Evolutionary conservation across 2,113 vertebrate species (phyloP), one percentile per base, ranked within the genome.

Genomic region (Campylomormyrus tamandua): DNA sequence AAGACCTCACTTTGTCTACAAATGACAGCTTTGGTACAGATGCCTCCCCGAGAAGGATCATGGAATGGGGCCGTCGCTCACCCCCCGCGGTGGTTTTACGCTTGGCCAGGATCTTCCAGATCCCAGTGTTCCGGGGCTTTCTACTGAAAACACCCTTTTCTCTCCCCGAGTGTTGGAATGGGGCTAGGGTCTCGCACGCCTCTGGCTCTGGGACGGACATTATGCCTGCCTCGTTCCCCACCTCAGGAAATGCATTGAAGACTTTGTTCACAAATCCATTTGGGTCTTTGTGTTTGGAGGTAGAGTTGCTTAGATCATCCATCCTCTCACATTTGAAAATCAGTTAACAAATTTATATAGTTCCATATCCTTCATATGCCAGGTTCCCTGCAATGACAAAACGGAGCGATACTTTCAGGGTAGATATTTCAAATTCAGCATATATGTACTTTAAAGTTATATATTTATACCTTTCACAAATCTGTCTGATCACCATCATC

Each of bases 51-150:
- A 97, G 95, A 89, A 98, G 94, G 90, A 99, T 97, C 97, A 98
- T 97, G 83, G 98, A 99, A 92, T 97, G 97, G 5, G 97, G 97
- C 48, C 97, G 93, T 53, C 95, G 96, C 88, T 96, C 96, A 85
- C 93, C 93, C 0, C 95, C 93, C 2, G 96, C 92, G 4, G 93
- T 92, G 2, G 93, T 94, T 93, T 95, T 97, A 91, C 95, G 97
- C 90, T 95, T 92, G 84, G 94, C 97, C 87, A 98, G 94, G 46
- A 98, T 97, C 94, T 96, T 97, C 97, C 97, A 98, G 90, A 98
- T 97, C 45, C 96, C 94, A 3, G 83, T 95, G 84, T 95, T 95
- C 90, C 95, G 97, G 39, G 94, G 91, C 83, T 92, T 93, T 89
- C 96, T 97, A 90, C 95, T 96, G 92, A 94, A 92, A 95, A 95